These are phyloP conservation scores for Pasiphila rectangulata DNA, from an alignment of 2,888 invertebrate species.

Conservation along the genomic window DNA sequence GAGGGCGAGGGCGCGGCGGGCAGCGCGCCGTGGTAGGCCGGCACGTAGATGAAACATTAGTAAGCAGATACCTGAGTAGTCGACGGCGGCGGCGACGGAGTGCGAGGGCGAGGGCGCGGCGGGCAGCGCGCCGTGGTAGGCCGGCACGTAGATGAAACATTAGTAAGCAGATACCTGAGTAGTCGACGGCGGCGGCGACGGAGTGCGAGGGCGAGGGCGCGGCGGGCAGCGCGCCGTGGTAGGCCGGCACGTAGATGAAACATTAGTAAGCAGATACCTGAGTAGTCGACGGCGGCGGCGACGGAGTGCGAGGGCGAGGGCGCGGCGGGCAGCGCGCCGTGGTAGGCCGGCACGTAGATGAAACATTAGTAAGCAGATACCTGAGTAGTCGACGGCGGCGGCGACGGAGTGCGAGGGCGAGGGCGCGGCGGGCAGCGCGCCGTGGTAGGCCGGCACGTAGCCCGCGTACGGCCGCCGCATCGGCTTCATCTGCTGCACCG, in stretches of 20 bases:
- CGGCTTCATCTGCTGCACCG: slow-evolving; percentile 57
- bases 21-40: slow-evolving; percentile 48
- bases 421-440: slow-evolving; percentile 50
- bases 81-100: slow-evolving; percentile 32
- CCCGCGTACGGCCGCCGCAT: slow-evolving; percentile 65
- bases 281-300: slow-evolving; percentile 34
- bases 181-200: slow-evolving; percentile 33
- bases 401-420: slow-evolving; percentile 37
- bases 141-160: slow-evolving; percentile 27
- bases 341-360: slow-evolving; percentile 38
- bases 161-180: slow-evolving; percentile 16
- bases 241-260: slow-evolving; percentile 34
- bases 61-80: slow-evolving; percentile 23
- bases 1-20: slow-evolving; percentile 48
- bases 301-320: slow-evolving; percentile 39
- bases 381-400: slow-evolving; percentile 32
- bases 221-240: slow-evolving; percentile 50
- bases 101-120: slow-evolving; percentile 43
- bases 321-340: slow-evolving; percentile 50
- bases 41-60: slow-evolving; percentile 13
- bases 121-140: slow-evolving; percentile 50
- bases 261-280: neutral
- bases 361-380: neutral
- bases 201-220: slow-evolving; percentile 42
- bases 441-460: slow-evolving; percentile 53